Percentiles rank a stretch among this genome's conserved stretches.
Conservation (phyloP, 53 echinoderm and acorn worm genomes). For the Actinopyga echinites region DNA sequence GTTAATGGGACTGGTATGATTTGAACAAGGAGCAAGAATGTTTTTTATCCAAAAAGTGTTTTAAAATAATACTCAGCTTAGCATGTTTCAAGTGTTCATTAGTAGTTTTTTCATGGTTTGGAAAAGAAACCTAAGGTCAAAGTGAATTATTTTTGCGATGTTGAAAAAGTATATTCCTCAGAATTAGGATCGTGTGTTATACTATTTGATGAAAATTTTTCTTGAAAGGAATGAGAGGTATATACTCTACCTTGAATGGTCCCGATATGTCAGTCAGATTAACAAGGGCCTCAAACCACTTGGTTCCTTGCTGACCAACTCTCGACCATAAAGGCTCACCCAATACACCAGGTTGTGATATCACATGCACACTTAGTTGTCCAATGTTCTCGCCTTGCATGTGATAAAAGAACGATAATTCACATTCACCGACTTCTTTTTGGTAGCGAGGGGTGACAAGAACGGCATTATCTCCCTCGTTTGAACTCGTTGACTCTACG, state of each 20-base stretch:
- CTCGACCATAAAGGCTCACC: conserved; percentile 51
- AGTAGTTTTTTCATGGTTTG: no score
- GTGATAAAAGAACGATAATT: conserved; percentile 87
- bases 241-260: conserved; percentile 63
- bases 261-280: conserved; percentile 70
- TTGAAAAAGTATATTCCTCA: no score
- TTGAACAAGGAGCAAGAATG: no score
- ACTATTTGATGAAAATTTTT: no score
- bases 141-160: no score
- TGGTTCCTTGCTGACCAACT: conserved; percentile 63
- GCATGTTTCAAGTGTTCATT: no score
- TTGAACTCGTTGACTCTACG: conserved; percentile 71
- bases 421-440: conserved; percentile 66
- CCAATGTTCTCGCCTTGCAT: conserved; percentile 88
- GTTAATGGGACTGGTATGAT: no score
- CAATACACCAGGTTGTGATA: conserved; percentile 45
- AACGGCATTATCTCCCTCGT: conserved; percentile 52
- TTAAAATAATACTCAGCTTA: no score
- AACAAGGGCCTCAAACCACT: conserved; percentile 69
- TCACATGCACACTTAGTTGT: conserved; percentile 50
- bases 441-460: conserved; percentile 67
- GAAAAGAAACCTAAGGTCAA: no score
- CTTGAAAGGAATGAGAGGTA: no score
- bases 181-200: no score
- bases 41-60: no score